These are phyloP conservation scores for Glaucidium brasilianum DNA, from an alignment of 2,113 vertebrate species.

Conservation along the genomic window DNA sequence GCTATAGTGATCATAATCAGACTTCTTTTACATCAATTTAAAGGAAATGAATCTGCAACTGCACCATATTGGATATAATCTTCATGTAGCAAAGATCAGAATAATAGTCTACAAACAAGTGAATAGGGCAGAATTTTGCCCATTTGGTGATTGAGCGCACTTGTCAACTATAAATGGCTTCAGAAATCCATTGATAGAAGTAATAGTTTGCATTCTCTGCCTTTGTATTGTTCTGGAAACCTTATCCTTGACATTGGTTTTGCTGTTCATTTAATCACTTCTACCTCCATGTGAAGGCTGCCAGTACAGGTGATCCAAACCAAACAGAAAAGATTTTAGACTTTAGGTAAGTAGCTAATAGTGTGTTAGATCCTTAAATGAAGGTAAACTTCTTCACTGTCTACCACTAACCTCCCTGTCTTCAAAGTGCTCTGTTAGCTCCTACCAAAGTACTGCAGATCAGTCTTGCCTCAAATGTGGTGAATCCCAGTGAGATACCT, in stretches of 20 bases:
- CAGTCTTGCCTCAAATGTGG: background rate
- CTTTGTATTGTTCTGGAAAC: background rate
- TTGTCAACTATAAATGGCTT: background rate
- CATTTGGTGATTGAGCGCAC: accelerated
- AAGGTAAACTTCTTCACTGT: background rate
- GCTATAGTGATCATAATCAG: background rate
- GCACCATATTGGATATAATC: background rate
- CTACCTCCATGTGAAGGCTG: background rate
- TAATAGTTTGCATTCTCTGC: background rate
- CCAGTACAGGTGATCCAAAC: background rate
- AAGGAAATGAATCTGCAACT: background rate
- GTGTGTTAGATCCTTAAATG: background rate
- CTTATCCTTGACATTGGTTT: background rate
- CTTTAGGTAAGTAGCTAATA: background rate
- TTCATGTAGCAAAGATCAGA: background rate
- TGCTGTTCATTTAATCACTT: background rate
- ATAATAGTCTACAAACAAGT: background rate
- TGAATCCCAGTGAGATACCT: background rate
- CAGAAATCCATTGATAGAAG: background rate
- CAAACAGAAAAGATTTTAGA: background rate
- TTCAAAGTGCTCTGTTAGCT: background rate
- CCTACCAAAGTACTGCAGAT: background rate
- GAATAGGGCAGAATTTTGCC: background rate
- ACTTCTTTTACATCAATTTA: background rate
- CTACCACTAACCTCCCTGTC: background rate